Conservation (phyloP, 92 coral and sea anemone genomes). For the Palythoa heliodiscus region DNA sequence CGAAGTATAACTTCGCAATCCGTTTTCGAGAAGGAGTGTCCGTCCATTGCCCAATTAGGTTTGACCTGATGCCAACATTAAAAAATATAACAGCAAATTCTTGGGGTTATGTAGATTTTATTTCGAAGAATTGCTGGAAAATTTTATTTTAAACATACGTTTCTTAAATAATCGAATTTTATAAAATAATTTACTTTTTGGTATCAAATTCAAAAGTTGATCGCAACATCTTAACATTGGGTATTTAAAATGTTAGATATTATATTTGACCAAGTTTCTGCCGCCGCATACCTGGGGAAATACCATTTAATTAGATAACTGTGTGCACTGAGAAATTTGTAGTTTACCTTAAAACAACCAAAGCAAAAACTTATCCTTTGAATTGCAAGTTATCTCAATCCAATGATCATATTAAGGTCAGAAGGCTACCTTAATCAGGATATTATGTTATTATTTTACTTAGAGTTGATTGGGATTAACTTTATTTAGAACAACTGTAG, state of each 20-base stretch:
- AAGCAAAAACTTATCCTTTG: too few species aligned
- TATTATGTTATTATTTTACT: too few species aligned
- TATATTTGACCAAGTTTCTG: too few species aligned
- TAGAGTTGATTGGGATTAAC: too few species aligned
- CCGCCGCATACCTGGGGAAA: background rate
- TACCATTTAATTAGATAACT: background rate
- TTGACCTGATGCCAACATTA: background rate
- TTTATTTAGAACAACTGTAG: too few species aligned
- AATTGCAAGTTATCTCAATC: too few species aligned
- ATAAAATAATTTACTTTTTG: background rate
- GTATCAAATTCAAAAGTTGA: background rate
- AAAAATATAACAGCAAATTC: background rate
- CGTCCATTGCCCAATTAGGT: background rate
- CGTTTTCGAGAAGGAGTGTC: slow-evolving; percentile 7
- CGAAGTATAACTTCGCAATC: background rate
- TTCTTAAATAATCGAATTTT: background rate
- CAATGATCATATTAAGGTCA: too few species aligned
- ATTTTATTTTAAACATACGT: background rate
- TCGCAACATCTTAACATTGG: background rate
- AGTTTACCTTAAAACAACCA: background rate
- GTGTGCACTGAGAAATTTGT: too few species aligned
- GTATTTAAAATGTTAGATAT: background rate
- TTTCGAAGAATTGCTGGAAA: background rate
- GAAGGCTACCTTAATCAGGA: too few species aligned
- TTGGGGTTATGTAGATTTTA: background rate